Evolutionary conservation across 1,140 invertebrate genomes (phyloP).

Genomic region (Neoseiulus cucumeris): DNA sequence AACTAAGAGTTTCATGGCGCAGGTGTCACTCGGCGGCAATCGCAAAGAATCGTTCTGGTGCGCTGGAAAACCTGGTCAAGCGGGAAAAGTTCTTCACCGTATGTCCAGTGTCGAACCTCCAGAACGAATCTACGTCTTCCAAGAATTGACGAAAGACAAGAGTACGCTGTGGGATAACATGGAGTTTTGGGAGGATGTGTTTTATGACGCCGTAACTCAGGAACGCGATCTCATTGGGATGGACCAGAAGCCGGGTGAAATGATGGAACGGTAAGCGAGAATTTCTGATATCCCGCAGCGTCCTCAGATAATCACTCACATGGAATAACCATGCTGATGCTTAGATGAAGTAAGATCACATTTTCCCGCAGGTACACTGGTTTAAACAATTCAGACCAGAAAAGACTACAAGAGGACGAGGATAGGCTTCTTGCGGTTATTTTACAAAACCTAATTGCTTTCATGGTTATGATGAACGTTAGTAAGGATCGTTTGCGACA

Average conservation of each 20-base stretch:
- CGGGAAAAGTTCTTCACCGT: neutral
- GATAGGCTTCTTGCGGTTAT: constrained; percentile 84
- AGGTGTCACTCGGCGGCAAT: neutral
- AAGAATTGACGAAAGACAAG: constrained; percentile 37
- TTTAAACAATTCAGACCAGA: constrained; percentile 77
- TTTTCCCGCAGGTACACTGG: constrained; percentile 49
- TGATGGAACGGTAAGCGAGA: constrained; percentile 70
- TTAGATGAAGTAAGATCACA: too few species aligned
- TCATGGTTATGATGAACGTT: constrained; percentile 82
- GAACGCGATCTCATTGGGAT: constrained; percentile 97
- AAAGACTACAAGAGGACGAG: constrained; percentile 91
- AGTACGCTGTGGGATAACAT: constrained; percentile 94
- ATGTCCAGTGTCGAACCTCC: constrained; percentile 3
- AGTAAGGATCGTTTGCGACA: constrained; percentile 52
- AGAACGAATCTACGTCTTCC: constrained; percentile 10
- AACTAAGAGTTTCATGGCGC: too few species aligned
- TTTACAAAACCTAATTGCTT: constrained; percentile 86
- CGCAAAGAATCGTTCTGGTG: constrained; percentile 12
- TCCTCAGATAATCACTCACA: too few species aligned
- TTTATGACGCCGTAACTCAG: constrained; percentile 93
- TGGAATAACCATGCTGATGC: too few species aligned
- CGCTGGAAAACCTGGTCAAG: neutral
- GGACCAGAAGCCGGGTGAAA: constrained; percentile 95
- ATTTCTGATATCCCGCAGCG: neutral
- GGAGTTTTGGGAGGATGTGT: constrained; percentile 99